These are phyloP conservation scores for Syritta pipiens DNA, from an alignment of 2,888 invertebrate genomes.

Conservation along the genomic window DNA sequence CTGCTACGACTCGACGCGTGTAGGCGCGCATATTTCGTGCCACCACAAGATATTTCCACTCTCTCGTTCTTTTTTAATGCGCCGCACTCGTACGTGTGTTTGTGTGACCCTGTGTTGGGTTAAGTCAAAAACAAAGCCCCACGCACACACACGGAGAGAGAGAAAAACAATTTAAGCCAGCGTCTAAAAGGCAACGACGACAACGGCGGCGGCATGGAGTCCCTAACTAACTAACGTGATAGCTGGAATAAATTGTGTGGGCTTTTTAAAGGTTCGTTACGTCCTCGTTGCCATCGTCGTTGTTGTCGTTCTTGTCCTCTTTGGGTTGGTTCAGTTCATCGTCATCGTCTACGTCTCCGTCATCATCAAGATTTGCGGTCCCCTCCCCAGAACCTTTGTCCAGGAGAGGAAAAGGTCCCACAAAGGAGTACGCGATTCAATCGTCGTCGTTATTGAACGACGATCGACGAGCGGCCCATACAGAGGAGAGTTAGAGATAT, in stretches of 20 bases:
- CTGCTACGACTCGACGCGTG: slow-evolving; percentile 23
- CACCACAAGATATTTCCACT: slow-evolving; percentile 63
- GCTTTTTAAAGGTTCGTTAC: slow-evolving; percentile 68
- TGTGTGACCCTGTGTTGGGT: slow-evolving; percentile 6
- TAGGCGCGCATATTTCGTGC: slow-evolving; percentile 68
- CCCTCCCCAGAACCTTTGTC: slow-evolving; percentile 42
- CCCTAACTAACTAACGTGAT: slow-evolving; percentile 61
- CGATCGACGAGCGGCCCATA: slow-evolving; percentile 50
- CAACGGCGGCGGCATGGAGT: slow-evolving; percentile 26
- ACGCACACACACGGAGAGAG: background rate
- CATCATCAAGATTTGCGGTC: slow-evolving; percentile 21
- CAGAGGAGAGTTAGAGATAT: slow-evolving; percentile 51
- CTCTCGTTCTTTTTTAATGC: slow-evolving; percentile 4
- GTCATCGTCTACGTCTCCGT: slow-evolving; percentile 38
- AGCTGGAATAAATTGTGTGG: slow-evolving; percentile 64
- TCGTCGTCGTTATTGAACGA: slow-evolving; percentile 62
- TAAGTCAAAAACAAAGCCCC: slow-evolving; percentile 56
- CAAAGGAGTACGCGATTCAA: slow-evolving; percentile 58
- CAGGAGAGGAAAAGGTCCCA: background rate
- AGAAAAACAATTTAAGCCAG: slow-evolving; percentile 50
- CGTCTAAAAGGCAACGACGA: background rate
- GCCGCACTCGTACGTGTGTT: background rate
- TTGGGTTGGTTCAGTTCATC: slow-evolving; percentile 23
- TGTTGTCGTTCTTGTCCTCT: slow-evolving; percentile 14
- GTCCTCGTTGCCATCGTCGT: slow-evolving; percentile 40